phyloP scores from a whole-genome alignment of 2,888 invertebrate species.

The Eugnorisma glareosa region DNA sequence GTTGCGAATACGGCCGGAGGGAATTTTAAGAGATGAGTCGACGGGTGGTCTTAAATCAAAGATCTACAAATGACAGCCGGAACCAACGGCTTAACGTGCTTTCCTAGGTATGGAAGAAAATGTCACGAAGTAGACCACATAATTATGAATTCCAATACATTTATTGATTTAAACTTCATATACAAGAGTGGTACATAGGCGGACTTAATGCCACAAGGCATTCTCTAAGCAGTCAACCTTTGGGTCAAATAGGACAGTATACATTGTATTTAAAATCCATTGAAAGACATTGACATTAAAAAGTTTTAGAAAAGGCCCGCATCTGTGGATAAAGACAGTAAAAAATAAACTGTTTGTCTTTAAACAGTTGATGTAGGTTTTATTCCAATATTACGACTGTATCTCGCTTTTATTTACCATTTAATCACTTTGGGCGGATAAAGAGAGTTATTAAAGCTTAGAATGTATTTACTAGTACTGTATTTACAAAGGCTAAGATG shows the following conservation, averaged over 20 bases:
- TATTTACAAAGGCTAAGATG: neutral
- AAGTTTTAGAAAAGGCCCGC: conserved; percentile 1
- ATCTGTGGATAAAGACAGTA: conserved; percentile 26
- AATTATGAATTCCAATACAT: too few relatives aligned
- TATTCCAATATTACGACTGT: conserved; percentile 39
- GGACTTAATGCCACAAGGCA: too few relatives aligned
- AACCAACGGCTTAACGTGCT: too few relatives aligned
- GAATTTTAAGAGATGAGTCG: conserved; percentile 1
- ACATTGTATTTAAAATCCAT: neutral
- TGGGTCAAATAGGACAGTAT: too few relatives aligned
- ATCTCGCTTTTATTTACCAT: conserved; percentile 27
- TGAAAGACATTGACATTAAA: neutral
- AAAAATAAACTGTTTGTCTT: conserved; percentile 36
- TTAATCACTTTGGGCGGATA: conserved; percentile 35
- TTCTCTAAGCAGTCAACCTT: too few relatives aligned
- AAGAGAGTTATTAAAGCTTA: conserved; percentile 11
- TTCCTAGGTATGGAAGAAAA: too few relatives aligned
- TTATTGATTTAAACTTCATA: too few relatives aligned
- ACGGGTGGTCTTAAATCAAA: neutral
- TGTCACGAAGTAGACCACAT: neutral
- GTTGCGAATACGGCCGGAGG: too few relatives aligned
- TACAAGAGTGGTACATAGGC: too few relatives aligned
- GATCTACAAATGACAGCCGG: too few relatives aligned
- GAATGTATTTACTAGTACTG: too few relatives aligned
- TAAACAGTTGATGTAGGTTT: conserved; percentile 44